phyloP scores from a whole-genome alignment of 2,113 vertebrate species.

The Chionodraco myersi region DNA sequence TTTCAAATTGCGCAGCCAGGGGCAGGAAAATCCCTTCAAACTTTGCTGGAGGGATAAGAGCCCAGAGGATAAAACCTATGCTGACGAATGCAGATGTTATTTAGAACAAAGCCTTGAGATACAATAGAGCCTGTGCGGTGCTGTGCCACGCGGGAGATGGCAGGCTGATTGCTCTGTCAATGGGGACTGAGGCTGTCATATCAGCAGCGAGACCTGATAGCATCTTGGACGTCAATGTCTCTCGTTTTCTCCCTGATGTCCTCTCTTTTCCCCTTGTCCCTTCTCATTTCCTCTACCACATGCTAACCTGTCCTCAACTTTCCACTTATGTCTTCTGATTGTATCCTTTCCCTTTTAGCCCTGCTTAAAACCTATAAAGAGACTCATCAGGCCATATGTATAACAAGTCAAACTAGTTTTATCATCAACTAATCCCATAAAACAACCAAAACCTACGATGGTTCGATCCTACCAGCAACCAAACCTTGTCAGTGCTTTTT shows the following conservation, averaged over 20 bases:
- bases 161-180: slow-evolving; percentile 75
- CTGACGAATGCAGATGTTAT: slow-evolving; percentile 81
- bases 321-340: slow-evolving; percentile 17
- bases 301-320: slow-evolving; percentile 25
- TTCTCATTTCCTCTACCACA: slow-evolving; percentile 51
- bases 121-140: slow-evolving; percentile 70
- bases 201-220: slow-evolving; percentile 75
- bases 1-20: slow-evolving; percentile 56
- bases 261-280: slow-evolving; percentile 39
- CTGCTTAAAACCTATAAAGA: not conserved
- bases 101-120: slow-evolving; percentile 76
- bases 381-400: not conserved
- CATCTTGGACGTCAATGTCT: slow-evolving; percentile 77
- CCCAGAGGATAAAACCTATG: slow-evolving; percentile 69
- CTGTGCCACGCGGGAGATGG: slow-evolving; percentile 72
- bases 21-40: slow-evolving; percentile 79
- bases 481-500: not conserved
- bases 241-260: slow-evolving; percentile 68
- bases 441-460: slow-evolving; percentile 13
- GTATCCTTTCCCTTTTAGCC: slow-evolving; percentile 14
- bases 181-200: slow-evolving; percentile 72
- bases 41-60: slow-evolving; percentile 68
- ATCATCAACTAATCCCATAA: not conserved
- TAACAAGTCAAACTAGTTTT: not conserved
- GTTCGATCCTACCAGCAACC: not conserved